Evolutionary conservation across 2,113 vertebrate species (phyloP), one percentile per base, ranked within the genome.

Genomic region (Coregonus clupeaformis): DNA sequence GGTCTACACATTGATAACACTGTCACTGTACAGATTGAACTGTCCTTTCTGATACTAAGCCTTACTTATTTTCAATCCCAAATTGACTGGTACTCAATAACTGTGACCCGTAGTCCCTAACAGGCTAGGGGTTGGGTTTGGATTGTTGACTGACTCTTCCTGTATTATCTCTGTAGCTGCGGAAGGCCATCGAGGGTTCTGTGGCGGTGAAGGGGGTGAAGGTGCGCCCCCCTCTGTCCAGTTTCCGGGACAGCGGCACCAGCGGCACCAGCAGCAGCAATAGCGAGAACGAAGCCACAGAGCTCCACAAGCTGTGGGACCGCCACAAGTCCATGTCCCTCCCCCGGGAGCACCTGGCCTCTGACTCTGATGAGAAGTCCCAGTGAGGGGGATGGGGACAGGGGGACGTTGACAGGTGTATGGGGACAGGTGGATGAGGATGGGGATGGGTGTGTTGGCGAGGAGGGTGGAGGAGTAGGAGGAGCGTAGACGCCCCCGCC

Each of bases 131-230:
- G 3, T 52, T 5, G 3, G 49, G 2, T 45, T 45, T 45, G 42
- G 42, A 52, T 18, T 52, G 49, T 32, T 25, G 27, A 16, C 30
- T 76, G 73, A 84, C 71, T 7, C 11, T 30, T 14, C 69, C 42
- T 78, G 30, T 73, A 25, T 77, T 74, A 63, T 29, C 47, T 74
- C 7, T 70, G 0, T 85, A 99, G 98, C 93, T 99, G 74, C 96
- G 96, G 25, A 99, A 99, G 80, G 98, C 97, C 72, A 98, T 99
- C 0, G 98, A 99, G 86, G 97, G 98, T 75, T 98, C 98, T 0
- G 92, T 99, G 88, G 99, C 95, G 0, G 95, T 93, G 76, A 98
- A 98, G 77, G 98, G 97, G 0, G 96, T 94, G 80, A 98, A 98
- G 83, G 95, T 98, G 55, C 94, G 96, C 49, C 98, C 97, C 0